A percentile compares a stretch with the other conserved stretches of the same genome.
Evolutionary conservation across 1,140 invertebrate genomes (phyloP).

Genomic region (Lanistes nyassanus): DNA sequence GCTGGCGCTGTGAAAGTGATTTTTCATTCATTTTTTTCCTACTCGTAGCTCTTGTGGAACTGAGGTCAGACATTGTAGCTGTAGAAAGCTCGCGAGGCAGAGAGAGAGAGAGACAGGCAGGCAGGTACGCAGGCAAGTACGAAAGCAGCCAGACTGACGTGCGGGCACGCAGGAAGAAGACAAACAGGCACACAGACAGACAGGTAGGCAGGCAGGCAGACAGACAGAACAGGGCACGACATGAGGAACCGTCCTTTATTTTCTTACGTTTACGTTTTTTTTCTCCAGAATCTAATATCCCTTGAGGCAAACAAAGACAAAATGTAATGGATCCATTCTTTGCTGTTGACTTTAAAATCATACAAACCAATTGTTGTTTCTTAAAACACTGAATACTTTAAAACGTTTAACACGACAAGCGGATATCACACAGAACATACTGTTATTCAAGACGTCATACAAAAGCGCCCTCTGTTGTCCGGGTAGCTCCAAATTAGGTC

Average conservation of each 20-base stretch:
- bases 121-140: background rate
- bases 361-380: background rate
- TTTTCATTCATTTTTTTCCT: background rate
- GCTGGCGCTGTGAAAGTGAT: no score
- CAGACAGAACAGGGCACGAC: no score
- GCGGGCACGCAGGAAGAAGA: no score
- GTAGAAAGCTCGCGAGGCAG: background rate
- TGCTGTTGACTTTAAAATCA: background rate
- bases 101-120: background rate
- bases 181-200: no score
- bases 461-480: conserved; percentile 45
- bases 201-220: no score
- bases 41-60: background rate
- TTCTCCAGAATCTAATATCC: background rate
- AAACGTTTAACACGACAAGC: background rate
- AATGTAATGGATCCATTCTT: background rate
- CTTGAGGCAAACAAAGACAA: background rate
- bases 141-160: no score
- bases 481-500: conserved; percentile 45
- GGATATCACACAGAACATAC: background rate
- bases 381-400: background rate
- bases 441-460: conserved; percentile 32
- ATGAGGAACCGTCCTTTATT: no score
- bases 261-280: background rate
- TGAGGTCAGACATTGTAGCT: background rate